Base-by-base conservation (phyloP, 2,888 invertebrate genomes). In the Cinara cedri region DNA sequence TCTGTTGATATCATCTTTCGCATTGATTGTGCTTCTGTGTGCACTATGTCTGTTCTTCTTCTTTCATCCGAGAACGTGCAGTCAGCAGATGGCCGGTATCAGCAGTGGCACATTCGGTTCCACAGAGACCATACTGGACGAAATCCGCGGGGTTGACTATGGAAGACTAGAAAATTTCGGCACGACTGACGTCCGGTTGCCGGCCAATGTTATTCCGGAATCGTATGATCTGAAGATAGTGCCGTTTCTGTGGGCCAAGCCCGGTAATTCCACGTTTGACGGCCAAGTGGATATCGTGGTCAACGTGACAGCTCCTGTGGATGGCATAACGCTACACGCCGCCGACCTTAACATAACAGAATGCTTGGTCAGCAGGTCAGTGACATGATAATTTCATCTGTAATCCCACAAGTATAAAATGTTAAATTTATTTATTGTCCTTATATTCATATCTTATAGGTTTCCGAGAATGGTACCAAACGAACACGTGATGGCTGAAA, bases 211-310 rank as follows among this genome's bases (percentile, higher is more conserved):
- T 0, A 86, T 88, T 72, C 94, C 94, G 1, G 87, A 91, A 62
- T 89, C 88, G 44, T 94, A 94, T 84, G 88, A 90, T 82, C 86
- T 94, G 4, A 89, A 89, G 82, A 86, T 94, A 81, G 89, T 91
- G 57, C 94, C 94, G 0, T 91, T 91, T 83, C 89, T 94, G 81
- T 87, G 87, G 84, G 90, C 90, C n/a, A n/a, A n/a, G n/a, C n/a
- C n/a, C 84, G 90, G 90, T 1, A 94, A 94, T 84, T 94, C 94
- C 83, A 93, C 92, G 16, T 94, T 94, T 84, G 87, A 90, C 82
- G 94, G 94, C 57, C 89, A 84, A 46, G 83, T 84, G 8, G 81
- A 81, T 55, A 83, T 83, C 71, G 62, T 83, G 9, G 82, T 89
- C 16, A 86, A 86, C 83, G 88, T 88, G 3, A 85, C 85, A 46